These are phyloP conservation scores for Drosophila putrida DNA, from an alignment of 2,888 invertebrate species.

Conservation along the genomic window DNA sequence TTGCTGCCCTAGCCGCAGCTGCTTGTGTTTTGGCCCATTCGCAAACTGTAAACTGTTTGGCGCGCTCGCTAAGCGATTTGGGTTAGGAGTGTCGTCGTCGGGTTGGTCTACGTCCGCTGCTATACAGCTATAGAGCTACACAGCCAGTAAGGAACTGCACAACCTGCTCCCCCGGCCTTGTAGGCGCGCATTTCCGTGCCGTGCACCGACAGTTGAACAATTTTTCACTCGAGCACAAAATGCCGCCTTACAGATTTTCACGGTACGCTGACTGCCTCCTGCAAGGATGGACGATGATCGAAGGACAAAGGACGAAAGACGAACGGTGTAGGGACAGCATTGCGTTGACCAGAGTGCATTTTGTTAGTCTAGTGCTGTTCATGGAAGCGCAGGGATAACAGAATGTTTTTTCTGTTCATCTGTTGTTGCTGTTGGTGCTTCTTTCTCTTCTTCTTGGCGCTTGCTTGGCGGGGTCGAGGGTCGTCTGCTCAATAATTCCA, in stretches of 20 bases:
- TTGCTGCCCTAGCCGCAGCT: conserved; percentile 36
- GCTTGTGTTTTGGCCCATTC: conserved; percentile 57
- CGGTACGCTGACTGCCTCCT: conserved; percentile 43
- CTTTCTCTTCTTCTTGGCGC: conserved; percentile 6
- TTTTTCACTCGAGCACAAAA: conserved; percentile 74
- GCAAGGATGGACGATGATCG: not conserved
- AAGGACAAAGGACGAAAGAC: not conserved
- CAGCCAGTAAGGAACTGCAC: conserved; percentile 9
- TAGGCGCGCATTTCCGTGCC: conserved; percentile 63
- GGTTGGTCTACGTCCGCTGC: conserved; percentile 7
- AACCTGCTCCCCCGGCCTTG: conserved; percentile 25
- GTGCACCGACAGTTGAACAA: conserved; percentile 62
- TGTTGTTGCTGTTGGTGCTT: conserved; percentile 11
- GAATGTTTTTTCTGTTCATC: conserved; percentile 24
- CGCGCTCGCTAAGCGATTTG: conserved; percentile 79
- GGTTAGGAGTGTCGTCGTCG: conserved; percentile 74
- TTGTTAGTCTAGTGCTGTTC: conserved; percentile 32
- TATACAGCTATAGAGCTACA: not conserved
- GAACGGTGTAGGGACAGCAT: too few relatives aligned
- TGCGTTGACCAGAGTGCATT: conserved; percentile 60
- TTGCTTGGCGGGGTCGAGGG: conserved; percentile 37
- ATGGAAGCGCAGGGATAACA: conserved; percentile 26
- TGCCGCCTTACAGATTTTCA: conserved; percentile 72
- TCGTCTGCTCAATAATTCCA: conserved; percentile 82
- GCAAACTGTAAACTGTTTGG: conserved; percentile 71